Evolutionary conservation across 1,140 invertebrate genomes (phyloP).

Genomic region (Trichoplusia ni): DNA sequence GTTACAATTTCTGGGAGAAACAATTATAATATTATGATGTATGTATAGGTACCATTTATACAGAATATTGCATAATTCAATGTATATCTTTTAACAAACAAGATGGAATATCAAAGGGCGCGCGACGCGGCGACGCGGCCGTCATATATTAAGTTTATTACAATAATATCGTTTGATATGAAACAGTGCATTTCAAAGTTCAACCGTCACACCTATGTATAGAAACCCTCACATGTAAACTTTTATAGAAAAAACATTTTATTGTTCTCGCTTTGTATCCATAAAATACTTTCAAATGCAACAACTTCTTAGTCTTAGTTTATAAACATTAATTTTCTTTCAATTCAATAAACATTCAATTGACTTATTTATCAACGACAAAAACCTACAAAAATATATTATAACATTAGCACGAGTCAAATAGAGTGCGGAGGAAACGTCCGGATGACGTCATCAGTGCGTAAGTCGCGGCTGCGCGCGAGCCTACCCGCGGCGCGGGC

Average conservation of each 20-base stretch:
- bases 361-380: conserved; percentile 81
- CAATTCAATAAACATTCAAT: conserved; percentile 81
- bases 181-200: conserved; percentile 54
- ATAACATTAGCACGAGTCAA: conserved; percentile 78
- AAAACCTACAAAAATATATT: conserved; percentile 81
- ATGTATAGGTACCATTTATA: conserved; percentile 61
- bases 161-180: conserved; percentile 69
- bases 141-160: conserved; percentile 63
- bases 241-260: conserved; percentile 80
- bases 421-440: conserved; percentile 58
- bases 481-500: conserved; percentile 22
- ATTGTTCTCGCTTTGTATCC: conserved; percentile 79
- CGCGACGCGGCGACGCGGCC: conserved; percentile 47
- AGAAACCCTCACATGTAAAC: conserved; percentile 69
- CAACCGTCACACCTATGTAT: conserved; percentile 62
- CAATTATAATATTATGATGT: conserved; percentile 51
- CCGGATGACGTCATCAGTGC: conserved; percentile 48
- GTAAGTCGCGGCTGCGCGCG: conserved; percentile 40
- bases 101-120: conserved; percentile 73
- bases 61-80: conserved; percentile 60
- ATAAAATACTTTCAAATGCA: conserved; percentile 81
- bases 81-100: conserved; percentile 76
- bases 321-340: conserved; percentile 77
- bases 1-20: conserved; percentile 47
- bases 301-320: conserved; percentile 79